A percentile compares a stretch with the other conserved stretches of the same genome.
Conservation (phyloP, 1,140 invertebrate genomes). For the Eciton burchellii region DNA sequence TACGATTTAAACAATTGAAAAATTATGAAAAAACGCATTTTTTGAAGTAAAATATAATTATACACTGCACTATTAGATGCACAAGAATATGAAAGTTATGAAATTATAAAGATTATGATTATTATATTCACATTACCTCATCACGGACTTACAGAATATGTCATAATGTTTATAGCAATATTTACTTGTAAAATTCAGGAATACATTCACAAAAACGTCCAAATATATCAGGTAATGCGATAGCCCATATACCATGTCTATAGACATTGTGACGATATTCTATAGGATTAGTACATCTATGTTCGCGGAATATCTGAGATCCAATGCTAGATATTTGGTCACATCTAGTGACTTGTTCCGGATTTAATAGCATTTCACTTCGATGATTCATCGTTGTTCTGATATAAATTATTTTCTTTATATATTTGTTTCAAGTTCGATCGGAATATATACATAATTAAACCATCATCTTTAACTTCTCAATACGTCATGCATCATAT, state of each 20-base stretch:
- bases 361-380: slow-evolving; percentile 70
- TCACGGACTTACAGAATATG: no score
- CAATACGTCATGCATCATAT: slow-evolving; percentile 50
- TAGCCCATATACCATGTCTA: slow-evolving; percentile 91
- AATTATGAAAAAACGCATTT: background rate
- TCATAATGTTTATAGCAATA: no score
- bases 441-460: background rate
- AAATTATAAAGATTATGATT: slow-evolving; percentile 3
- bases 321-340: slow-evolving; percentile 73
- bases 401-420: no score
- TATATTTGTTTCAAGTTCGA: background rate
- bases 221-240: slow-evolving; percentile 88
- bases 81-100: background rate
- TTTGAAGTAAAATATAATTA: background rate
- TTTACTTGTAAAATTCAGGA: slow-evolving; percentile 91
- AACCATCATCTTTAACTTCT: slow-evolving; percentile 10
- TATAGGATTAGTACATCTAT: slow-evolving; percentile 75
- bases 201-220: slow-evolving; percentile 90
- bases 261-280: slow-evolving; percentile 91
- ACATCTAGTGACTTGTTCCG: slow-evolving; percentile 75
- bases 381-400: slow-evolving; percentile 79
- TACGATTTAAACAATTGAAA: background rate
- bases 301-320: slow-evolving; percentile 69
- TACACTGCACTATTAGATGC: no score
- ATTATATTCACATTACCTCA: no score